phyloP scores from a whole-genome alignment of 1,140 invertebrate species.

The Lepidurus arcticus region DNA sequence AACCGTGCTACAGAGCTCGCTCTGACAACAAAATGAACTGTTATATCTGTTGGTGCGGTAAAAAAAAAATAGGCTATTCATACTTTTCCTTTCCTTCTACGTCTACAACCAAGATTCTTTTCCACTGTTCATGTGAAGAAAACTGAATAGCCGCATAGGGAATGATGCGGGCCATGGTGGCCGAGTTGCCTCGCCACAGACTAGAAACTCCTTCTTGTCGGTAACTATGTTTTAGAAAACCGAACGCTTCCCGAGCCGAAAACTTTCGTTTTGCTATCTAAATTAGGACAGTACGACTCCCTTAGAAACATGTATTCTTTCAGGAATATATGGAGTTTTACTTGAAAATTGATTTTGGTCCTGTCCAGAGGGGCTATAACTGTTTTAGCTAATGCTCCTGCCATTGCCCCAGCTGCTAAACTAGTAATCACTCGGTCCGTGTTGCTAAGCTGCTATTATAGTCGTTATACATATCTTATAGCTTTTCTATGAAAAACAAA shows the following conservation, averaged over 20 bases:
- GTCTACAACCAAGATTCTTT: slow-evolving; percentile 68
- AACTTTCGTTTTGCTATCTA: slow-evolving; percentile 61
- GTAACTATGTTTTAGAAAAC: slow-evolving; percentile 67
- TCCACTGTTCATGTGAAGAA: slow-evolving; percentile 93
- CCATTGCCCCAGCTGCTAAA: slow-evolving; percentile 71
- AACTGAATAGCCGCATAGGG: slow-evolving; percentile 98
- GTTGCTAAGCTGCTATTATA: slow-evolving; percentile 43
- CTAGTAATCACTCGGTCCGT: slow-evolving; percentile 59
- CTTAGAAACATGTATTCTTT: not conserved
- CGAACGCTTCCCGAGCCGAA: slow-evolving; percentile 66
- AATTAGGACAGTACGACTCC: not conserved
- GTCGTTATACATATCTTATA: not conserved
- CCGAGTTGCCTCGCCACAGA: slow-evolving; percentile 94
- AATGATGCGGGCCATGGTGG: slow-evolving; percentile 92
- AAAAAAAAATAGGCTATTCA: slow-evolving; percentile 16
- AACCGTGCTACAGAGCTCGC: slow-evolving; percentile 53
- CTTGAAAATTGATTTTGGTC: slow-evolving; percentile 97
- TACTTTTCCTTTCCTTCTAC: slow-evolving; percentile 48
- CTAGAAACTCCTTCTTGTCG: slow-evolving; percentile 68
- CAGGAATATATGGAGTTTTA: slow-evolving; percentile 43
- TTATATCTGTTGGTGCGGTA: not conserved
- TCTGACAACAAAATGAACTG: slow-evolving; percentile 8
- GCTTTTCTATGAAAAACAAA: not conserved
- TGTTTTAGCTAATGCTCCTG: slow-evolving; percentile 93
- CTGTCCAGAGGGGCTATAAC: slow-evolving; percentile 93